Base-by-base conservation (phyloP, 2,888 invertebrate species). In the Rhopalosiphum nymphaeae region DNA sequence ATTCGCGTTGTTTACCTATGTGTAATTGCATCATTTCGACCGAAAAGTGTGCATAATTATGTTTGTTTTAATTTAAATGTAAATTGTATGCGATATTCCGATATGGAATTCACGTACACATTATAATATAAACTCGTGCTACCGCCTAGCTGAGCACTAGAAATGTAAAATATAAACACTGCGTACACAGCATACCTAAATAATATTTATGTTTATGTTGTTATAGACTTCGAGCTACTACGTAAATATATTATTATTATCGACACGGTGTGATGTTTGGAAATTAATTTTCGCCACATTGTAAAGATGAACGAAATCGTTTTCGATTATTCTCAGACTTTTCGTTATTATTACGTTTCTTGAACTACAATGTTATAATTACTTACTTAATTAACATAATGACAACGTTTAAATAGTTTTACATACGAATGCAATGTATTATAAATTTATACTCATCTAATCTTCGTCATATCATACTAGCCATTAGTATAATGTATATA, bases 61-160 rank as follows among this genome's bases (percentile, higher is more conserved):
- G 88, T 88, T 88, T 88, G 53, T 88, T 88, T 88, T 88, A 88
- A 88, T 88, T 88, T 88, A 88, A 88, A 88, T 88, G 53, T 88
- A 88, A 88, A 88, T 88, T 53, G 53, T 88, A 88, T 88, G 53
- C 53, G 11, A 88, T 78, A 36, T 78, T 78, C 21, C 78, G 9
- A 78, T 78, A 36, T 78, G 3, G 21, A 78, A 78, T 78, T 36
- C 9, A 21, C 36, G 67, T 78, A 53, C 21, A 26, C 26, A 57
- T 57, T 26, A 57, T 56, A 78, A 26, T 36, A 78, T 36, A 36
- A 21, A 36, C 78, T 78, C 36, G 78, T 7, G 78, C 78, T 78
- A 53, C 13, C 3, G 16, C 49, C 49, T 53, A 42, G 21, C 36
- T 36, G 36, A 36, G 9, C 78, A 36, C 21, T 78, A 78, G 78